phyloP scores from a whole-genome alignment of 2,113 vertebrate species.

The Petromus typicus region DNA sequence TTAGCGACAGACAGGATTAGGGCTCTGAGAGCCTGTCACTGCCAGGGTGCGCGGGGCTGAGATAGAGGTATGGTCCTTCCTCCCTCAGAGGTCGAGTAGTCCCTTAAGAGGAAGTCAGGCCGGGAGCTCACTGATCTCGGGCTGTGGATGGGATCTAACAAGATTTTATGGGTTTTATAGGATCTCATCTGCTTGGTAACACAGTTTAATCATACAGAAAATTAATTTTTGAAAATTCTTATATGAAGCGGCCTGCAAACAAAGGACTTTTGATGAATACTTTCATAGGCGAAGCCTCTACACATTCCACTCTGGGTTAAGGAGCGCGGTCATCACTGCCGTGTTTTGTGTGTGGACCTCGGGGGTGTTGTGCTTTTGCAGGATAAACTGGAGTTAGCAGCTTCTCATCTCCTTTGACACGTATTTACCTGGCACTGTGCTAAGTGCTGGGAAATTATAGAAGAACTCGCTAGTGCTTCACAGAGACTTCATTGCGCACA shows the following conservation, averaged over 20 bases:
- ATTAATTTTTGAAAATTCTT: not conserved
- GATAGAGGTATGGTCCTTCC: not conserved
- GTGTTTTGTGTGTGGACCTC: not conserved
- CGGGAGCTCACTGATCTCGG: not conserved
- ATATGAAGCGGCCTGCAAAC: not conserved
- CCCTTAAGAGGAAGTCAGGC: not conserved
- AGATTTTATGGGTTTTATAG: not conserved
- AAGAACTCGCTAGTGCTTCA: not conserved
- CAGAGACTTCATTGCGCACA: not conserved
- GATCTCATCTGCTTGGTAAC: not conserved
- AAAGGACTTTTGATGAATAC: not conserved
- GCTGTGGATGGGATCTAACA: not conserved
- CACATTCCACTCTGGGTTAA: not conserved
- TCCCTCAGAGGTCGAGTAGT: not conserved
- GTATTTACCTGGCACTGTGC: not conserved
- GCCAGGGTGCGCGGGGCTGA: not conserved
- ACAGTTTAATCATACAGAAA: not conserved
- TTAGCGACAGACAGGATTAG: not conserved
- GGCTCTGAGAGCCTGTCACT: not conserved
- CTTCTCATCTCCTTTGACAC: not conserved
- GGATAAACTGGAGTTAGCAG: not conserved
- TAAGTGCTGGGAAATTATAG: not conserved
- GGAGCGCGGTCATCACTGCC: not conserved
- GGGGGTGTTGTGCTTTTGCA: not conserved
- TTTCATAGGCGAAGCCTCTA: constrained; percentile 39